Evolutionary conservation across 2,888 invertebrate genomes (phyloP), one percentile per base, ranked within the genome.

Genomic region (Acanthosepion pharaonis): DNA sequence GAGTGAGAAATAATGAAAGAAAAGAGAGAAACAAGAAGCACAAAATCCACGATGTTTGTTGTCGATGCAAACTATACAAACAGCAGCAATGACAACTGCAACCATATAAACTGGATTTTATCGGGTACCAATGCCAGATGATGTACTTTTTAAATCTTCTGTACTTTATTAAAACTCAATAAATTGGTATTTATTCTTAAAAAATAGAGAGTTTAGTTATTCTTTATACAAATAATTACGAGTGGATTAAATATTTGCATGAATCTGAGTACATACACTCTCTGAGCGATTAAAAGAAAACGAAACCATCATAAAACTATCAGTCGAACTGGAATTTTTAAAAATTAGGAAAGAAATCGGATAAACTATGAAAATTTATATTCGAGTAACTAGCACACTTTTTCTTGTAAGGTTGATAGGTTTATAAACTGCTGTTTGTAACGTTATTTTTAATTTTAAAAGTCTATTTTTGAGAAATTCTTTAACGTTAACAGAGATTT

Each of bases 91-190:
- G 78, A 11, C n/a, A n/a, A 78, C n/a, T 78, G n/a, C 11, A 78
- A n/a, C 9, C n/a, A 78, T n/a, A 78, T 4, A 33, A n/a, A 78
- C 11, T n/a, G n/a, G 15, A 33, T 33, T 78, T 78, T 78, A 78
- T 78, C 78, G n/a, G n/a, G 78, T 78, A 78, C 78, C 78, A 78
- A 78, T 78, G 78, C 78, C 78, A 78, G 78, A 78, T 78, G 9
- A 33, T 78, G 78, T 78, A 78, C 78, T 78, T 78, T 78, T n/a
- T 23, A 78, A 33, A 78, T 33, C 78, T 78, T 78, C 33, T 78
- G 78, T 78, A 78, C 78, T n/a, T 78, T 78, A 78, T 78, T 78
- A 78, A 78, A n/a, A 78, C 78, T 78, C 78, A 78, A 78, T 78
- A 78, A 78, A 78, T 33, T 78, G 78, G 78, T 78, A 78, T 78